Conservation (phyloP, 1,140 invertebrate genomes). For the Plectus sambesii region DNA sequence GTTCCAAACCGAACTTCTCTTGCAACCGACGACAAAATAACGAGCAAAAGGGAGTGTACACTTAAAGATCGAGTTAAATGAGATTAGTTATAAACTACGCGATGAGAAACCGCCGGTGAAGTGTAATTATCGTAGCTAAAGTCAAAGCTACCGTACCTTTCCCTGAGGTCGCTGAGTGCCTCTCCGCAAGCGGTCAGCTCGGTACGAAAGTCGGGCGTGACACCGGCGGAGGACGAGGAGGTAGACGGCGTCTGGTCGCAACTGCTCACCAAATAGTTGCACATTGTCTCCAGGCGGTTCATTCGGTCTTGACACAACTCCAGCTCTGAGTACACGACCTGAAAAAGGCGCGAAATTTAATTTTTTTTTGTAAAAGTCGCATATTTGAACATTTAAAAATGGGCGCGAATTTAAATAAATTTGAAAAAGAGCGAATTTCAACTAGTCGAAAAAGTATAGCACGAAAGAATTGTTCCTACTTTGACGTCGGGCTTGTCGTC, state of each 20-base stretch:
- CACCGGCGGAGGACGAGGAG: background rate
- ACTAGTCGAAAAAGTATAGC: no score
- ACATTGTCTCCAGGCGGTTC: constrained; percentile 25
- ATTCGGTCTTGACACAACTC: constrained; percentile 3
- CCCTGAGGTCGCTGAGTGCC: constrained; percentile 16
- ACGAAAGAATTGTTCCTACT: no score
- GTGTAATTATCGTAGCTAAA: constrained; percentile 9
- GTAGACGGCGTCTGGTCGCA: constrained; percentile 5
- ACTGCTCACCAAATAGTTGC: constrained; percentile 22
- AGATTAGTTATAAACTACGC: background rate
- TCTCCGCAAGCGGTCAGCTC: constrained; percentile 19
- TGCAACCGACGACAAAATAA: no score
- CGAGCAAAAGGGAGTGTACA: no score
- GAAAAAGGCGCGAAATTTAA: no score
- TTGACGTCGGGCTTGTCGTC: no score
- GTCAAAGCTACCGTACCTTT: background rate
- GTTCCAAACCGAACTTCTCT: no score
- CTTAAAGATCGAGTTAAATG: no score
- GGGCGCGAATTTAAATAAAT: no score
- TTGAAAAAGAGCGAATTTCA: no score
- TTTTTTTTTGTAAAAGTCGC: no score
- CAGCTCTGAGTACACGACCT: background rate
- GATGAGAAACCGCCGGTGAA: constrained; percentile 6
- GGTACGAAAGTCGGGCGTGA: constrained; percentile 16
- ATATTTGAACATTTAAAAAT: no score